Percentiles rank a stretch among this genome's conserved stretches.
Evolutionary conservation across 2,888 invertebrate species (phyloP).

Genomic region (Rhabditoides inermis): DNA sequence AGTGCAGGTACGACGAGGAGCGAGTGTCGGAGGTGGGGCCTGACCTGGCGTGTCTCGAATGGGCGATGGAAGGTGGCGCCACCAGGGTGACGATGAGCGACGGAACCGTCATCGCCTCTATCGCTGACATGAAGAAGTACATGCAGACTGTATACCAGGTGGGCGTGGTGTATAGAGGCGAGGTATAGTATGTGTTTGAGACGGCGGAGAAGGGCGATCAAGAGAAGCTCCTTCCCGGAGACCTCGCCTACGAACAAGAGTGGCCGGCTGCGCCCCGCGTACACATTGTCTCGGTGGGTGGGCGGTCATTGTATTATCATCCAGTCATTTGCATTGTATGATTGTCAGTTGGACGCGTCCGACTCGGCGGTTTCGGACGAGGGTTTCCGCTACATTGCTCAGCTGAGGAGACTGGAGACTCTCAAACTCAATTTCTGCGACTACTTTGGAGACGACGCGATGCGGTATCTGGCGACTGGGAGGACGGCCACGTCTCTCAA

Average conservation of each 20-base stretch:
- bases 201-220: too few species aligned
- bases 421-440: constrained; percentile 48
- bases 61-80: constrained; percentile 49
- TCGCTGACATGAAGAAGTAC: constrained; percentile 39
- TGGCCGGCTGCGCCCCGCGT: constrained; percentile 28
- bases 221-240: constrained; percentile 6
- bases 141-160: constrained; percentile 8
- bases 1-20: constrained; percentile 33
- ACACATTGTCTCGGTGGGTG: constrained; percentile 28
- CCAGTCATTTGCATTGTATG: too few species aligned
- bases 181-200: too few species aligned
- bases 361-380: constrained; percentile 46
- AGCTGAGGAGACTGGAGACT: constrained; percentile 29
- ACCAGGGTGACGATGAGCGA: constrained; percentile 40
- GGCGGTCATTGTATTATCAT: too few species aligned
- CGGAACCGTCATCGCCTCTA: constrained; percentile 27
- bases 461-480: constrained; percentile 35
- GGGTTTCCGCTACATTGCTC: constrained; percentile 42
- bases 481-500: constrained; percentile 27
- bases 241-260: constrained; percentile 19
- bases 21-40: constrained; percentile 41
- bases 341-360: constrained; percentile 39
- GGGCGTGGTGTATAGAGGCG: too few species aligned
- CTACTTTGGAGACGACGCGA: constrained; percentile 44
- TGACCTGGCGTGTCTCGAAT: constrained; percentile 48